A percentile compares a stretch with the other conserved stretches of the same genome.
Conservation (phyloP, 2,888 invertebrate species). For the Chrysotoxum bicinctum region DNA sequence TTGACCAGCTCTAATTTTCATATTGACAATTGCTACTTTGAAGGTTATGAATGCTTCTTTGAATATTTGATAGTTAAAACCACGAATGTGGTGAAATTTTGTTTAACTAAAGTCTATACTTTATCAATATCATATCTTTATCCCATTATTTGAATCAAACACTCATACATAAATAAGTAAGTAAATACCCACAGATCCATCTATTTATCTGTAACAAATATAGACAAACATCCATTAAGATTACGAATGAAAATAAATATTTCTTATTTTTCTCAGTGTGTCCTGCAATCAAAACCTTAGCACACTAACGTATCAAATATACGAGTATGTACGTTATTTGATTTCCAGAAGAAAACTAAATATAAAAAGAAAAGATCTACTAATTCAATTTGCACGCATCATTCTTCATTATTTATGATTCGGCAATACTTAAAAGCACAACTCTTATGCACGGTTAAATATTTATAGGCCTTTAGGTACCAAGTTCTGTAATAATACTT, state of each 20-base stretch:
- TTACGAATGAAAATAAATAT: neutral
- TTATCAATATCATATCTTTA: no score
- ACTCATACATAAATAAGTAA: no score
- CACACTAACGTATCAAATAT: neutral
- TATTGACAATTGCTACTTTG: no score
- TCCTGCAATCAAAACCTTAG: neutral
- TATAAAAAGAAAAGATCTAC: neutral
- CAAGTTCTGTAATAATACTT: neutral
- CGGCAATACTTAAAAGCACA: slow-evolving; percentile 27
- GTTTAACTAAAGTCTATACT: no score
- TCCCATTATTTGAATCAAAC: no score
- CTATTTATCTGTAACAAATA: no score
- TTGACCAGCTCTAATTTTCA: no score
- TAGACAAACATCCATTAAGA: no score
- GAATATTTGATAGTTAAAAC: no score
- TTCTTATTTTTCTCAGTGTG: neutral
- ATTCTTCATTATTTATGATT: slow-evolving; percentile 25
- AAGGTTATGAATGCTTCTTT: no score
- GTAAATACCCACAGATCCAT: no score
- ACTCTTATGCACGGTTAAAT: slow-evolving; percentile 31
- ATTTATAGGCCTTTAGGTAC: slow-evolving; percentile 6
- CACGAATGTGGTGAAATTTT: no score
- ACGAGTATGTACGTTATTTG: neutral
- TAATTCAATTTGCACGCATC: slow-evolving; percentile 33
- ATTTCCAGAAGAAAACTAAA: neutral